These are phyloP conservation scores for Hippolais icterina DNA, from an alignment of 2,113 vertebrate genomes.

Conservation along the genomic window DNA sequence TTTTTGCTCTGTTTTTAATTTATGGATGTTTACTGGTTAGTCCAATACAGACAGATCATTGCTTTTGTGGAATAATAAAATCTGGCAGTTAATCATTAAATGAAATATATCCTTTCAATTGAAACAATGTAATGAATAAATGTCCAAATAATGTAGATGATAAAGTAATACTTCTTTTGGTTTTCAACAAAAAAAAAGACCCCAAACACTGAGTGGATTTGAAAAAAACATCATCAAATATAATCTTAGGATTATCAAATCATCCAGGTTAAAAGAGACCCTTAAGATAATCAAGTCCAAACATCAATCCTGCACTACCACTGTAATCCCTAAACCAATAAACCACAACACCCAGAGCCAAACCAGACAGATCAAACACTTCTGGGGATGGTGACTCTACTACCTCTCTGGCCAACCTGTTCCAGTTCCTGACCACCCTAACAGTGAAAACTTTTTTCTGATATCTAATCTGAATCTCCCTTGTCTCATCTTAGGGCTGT, in stretches of 20 bases:
- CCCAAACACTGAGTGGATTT: background rate
- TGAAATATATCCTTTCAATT: background rate
- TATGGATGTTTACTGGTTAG: background rate
- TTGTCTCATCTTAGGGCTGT: background rate
- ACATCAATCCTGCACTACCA: background rate
- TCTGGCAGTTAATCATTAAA: background rate
- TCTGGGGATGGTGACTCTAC: background rate
- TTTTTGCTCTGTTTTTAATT: background rate
- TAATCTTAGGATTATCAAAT: background rate
- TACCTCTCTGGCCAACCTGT: background rate
- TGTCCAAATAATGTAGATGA: background rate
- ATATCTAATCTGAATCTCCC: background rate
- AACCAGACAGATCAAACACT: background rate
- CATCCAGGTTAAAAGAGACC: background rate
- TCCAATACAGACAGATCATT: background rate
- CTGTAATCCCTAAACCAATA: background rate
- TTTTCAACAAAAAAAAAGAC: background rate
- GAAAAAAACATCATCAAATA: background rate
- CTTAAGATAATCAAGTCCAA: background rate
- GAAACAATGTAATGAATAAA: background rate
- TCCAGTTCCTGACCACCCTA: background rate
- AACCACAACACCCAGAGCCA: background rate
- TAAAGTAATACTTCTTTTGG: background rate
- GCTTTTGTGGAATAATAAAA: rapidly evolving
- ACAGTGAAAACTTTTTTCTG: background rate